A percentile compares a stretch with the other conserved stretches of the same genome.
These are phyloP conservation scores for Metridium senile DNA, from an alignment of 92 coral and sea anemone species.

Conservation along the genomic window DNA sequence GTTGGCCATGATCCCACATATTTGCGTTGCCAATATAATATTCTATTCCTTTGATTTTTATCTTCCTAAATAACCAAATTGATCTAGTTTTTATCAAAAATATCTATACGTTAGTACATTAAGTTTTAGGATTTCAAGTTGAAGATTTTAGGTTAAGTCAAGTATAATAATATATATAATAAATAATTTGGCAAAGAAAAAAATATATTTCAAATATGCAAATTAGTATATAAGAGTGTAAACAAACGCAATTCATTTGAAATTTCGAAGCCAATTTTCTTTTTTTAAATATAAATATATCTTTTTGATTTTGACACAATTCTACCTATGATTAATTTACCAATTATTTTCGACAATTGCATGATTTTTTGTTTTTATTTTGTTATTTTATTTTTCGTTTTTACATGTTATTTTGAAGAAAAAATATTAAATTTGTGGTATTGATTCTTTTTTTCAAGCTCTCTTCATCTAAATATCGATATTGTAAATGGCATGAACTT, in stretches of 20 bases:
- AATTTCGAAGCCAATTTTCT: not conserved
- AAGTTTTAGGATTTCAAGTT: too few species aligned
- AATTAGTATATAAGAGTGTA: not conserved
- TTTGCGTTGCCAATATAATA: not conserved
- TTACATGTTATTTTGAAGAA: not conserved
- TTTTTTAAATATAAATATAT: too few species aligned
- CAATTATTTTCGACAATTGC: not conserved
- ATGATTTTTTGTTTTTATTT: too few species aligned
- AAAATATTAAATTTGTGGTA: not conserved
- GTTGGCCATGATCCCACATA: not conserved
- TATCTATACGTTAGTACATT: too few species aligned
- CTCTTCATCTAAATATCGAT: constrained; percentile 86
- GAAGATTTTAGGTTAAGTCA: too few species aligned
- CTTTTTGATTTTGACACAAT: too few species aligned
- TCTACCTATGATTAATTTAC: not conserved
- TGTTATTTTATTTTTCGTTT: not conserved
- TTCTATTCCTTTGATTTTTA: not conserved
- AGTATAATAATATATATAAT: too few species aligned
- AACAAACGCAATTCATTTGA: not conserved
- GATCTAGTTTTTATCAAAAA: too few species aligned
- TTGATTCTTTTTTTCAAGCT: constrained; percentile 52
- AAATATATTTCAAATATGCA: not conserved
- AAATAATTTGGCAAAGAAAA: not conserved
- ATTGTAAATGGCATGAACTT: constrained; percentile 98
- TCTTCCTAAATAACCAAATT: not conserved